Conservation (phyloP, 53 echinoderm and acorn worm species). For the Hippasteria phrygiana region DNA sequence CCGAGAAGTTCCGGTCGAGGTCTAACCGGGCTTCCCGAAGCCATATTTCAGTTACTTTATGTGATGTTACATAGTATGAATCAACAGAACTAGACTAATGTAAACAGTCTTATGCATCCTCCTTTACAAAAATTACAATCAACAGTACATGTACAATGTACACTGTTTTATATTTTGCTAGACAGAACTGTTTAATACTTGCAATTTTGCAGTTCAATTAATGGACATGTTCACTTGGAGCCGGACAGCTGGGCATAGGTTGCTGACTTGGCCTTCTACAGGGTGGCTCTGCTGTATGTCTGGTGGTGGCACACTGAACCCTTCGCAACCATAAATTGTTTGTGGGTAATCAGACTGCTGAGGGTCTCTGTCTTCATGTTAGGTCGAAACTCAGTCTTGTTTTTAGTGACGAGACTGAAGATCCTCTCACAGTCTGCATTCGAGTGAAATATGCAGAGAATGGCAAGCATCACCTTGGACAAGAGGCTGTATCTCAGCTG, state of each 20-base stretch:
- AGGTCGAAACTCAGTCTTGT: conserved; percentile 29
- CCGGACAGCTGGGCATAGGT: conserved; percentile 31
- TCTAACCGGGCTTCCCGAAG: no score
- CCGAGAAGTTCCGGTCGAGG: no score
- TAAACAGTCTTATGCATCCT: not conserved
- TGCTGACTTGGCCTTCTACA: conserved; percentile 34
- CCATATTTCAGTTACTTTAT: no score
- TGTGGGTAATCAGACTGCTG: conserved; percentile 25
- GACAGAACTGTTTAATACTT: no score
- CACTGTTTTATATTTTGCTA: no score
- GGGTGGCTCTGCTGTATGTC: conserved; percentile 34
- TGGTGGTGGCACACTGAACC: conserved; percentile 42
- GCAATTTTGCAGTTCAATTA: not conserved
- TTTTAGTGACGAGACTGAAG: conserved; percentile 26
- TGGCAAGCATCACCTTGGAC: conserved; percentile 42
- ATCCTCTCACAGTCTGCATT: conserved; percentile 31
- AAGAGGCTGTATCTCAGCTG: conserved; percentile 7
- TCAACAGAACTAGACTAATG: no score
- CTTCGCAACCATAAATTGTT: conserved; percentile 38
- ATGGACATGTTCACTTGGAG: conserved; percentile 3
- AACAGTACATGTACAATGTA: no score
- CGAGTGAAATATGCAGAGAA: conserved; percentile 12
- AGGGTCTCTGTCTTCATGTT: conserved; percentile 41
- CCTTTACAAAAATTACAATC: conserved; percentile 17
- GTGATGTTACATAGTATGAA: no score